These are phyloP conservation scores for Python bivittatus DNA, from an alignment of 2,113 vertebrate genomes.

Conservation along the genomic window DNA sequence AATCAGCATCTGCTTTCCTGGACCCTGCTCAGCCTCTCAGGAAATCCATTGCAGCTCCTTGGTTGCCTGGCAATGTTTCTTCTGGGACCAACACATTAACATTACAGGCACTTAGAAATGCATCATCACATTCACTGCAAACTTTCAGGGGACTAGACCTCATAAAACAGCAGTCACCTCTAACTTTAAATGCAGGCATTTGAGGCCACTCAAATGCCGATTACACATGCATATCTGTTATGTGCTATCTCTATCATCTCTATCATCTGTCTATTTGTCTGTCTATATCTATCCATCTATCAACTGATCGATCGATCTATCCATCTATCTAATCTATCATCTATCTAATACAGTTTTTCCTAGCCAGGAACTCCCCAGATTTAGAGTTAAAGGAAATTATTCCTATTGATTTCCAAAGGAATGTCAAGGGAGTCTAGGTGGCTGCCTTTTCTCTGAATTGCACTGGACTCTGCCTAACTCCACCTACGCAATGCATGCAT, in stretches of 20 bases:
- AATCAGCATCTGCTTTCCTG: neutral
- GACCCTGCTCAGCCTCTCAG: neutral
- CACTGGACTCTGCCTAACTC: neutral
- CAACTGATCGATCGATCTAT: too few species aligned
- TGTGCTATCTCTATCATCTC: conserved; percentile 56
- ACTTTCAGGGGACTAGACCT: neutral
- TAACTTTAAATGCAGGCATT: neutral
- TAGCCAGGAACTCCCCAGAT: neutral
- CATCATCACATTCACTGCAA: neutral
- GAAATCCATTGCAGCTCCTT: neutral
- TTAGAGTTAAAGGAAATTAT: conserved; percentile 33
- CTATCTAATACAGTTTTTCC: neutral
- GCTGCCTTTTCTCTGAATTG: neutral
- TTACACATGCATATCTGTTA: neutral
- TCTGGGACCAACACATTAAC: neutral
- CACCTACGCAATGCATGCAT: neutral
- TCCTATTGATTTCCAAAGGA: neutral
- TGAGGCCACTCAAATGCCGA: neutral
- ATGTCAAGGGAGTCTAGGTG: neutral
- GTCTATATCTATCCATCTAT: too few species aligned
- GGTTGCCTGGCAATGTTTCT: neutral
- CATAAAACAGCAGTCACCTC: neutral
- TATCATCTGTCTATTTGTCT: too few species aligned
- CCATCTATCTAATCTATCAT: neutral
- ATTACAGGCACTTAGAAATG: neutral